Evolutionary conservation across 1,140 invertebrate genomes (phyloP), one percentile per base, ranked within the genome.

Genomic region (Drosophila seguyi): DNA sequence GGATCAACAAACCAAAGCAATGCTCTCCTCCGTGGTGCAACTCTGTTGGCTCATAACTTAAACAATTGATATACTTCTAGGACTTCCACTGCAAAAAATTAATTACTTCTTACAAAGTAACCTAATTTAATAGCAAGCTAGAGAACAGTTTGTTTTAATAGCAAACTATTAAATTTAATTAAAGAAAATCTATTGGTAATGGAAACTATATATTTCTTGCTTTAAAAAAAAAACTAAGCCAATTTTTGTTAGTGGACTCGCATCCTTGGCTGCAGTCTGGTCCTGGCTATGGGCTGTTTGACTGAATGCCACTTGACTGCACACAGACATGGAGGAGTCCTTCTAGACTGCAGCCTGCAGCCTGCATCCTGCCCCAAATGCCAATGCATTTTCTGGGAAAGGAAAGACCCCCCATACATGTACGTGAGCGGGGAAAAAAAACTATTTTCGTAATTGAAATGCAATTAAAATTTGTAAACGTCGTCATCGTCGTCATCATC

Each of bases 361-460:
- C 58, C 76, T 68, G 27, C 25, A 25, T 25, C 25, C 25, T 25
- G 25, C n/a, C n/a, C 22, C 45, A 71, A 56, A 69, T 59, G 69
- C 36, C 42, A 47, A 42, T 56, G 74, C 38, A 75, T 14, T 39
- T 29, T n/a, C 52, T 20, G 25, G n/a, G 25, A 50, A 36, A 36
- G 27, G 11, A 25, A 25, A 16, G 25, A n/a, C 18, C 2, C 13
- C 31, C 25, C 16, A 11, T n/a, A 10, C 14, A 27, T 27, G 0
- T 47, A 66, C 34, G 60, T 25, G 18, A 13, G 44, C 34, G 25
- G 13, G 34, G 29, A 55, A 68, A 66, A 65, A 78, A 66, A 88
- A 88, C 76, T 85, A 81, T 78, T 90, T 60, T 65, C 74, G 68
- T 88, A 88, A 88, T 88, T 85, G 85, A 88, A 88, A 88, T 90